These are phyloP conservation scores for Semnornis frantzii DNA, from an alignment of 2,113 vertebrate species.

Conservation along the genomic window DNA sequence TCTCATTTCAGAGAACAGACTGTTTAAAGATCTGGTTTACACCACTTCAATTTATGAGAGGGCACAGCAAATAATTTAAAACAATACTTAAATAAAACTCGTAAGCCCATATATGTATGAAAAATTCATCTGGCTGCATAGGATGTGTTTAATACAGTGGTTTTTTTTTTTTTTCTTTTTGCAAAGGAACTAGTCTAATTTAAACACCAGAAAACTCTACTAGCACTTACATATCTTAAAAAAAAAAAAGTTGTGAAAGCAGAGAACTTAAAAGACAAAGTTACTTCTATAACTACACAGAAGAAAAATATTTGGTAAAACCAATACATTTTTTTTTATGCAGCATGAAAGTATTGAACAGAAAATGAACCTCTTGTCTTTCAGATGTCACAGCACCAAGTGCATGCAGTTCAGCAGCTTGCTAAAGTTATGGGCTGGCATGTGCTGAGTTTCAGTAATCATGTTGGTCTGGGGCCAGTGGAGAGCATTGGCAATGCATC, in stretches of 20 bases:
- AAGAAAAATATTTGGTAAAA: background rate
- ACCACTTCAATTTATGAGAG: background rate
- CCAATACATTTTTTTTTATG: background rate
- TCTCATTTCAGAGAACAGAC: background rate
- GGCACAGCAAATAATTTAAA: too few species aligned
- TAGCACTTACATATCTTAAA: background rate
- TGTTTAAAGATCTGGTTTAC: background rate
- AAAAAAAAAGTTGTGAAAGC: background rate
- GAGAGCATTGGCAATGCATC: slow-evolving; percentile 98
- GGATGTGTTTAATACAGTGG: background rate
- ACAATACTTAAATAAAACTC: background rate
- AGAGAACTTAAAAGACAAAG: background rate
- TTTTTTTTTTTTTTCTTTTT: background rate
- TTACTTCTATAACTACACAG: background rate
- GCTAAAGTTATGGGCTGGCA: slow-evolving; percentile 99
- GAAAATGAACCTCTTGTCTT: background rate
- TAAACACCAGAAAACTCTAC: background rate
- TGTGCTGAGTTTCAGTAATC: slow-evolving; percentile 96
- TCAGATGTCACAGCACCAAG: slow-evolving; percentile 99
- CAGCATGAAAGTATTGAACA: background rate
- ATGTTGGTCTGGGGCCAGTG: slow-evolving; percentile 90
- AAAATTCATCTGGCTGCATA: background rate
- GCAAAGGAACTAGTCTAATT: background rate
- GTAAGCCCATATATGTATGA: background rate
- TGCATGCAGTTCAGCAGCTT: slow-evolving; percentile 96